These are phyloP conservation scores for Cyphomyrus discorhynchus DNA, from an alignment of 2,113 vertebrate species.

Conservation along the genomic window DNA sequence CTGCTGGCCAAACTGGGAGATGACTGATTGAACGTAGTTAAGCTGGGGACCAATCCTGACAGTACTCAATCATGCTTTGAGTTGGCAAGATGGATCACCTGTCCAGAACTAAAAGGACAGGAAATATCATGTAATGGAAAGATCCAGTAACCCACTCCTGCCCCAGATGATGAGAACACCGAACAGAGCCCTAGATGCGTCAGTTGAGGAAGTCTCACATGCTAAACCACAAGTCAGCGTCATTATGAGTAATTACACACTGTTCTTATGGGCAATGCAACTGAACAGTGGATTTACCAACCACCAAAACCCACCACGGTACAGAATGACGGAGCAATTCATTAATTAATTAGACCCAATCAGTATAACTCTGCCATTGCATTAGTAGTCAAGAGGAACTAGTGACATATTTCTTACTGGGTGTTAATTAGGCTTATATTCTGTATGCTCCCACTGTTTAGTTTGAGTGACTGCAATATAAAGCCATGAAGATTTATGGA, in stretches of 20 bases:
- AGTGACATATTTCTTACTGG: not conserved
- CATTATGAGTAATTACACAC: slow-evolving; percentile 18
- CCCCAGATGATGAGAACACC: not conserved
- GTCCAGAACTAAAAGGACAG: not conserved
- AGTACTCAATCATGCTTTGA: not conserved
- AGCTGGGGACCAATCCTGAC: not conserved
- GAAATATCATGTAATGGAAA: not conserved
- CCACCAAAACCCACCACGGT: slow-evolving; percentile 53
- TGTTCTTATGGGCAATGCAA: slow-evolving; percentile 13
- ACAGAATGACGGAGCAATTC: slow-evolving; percentile 27
- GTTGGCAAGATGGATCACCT: not conserved
- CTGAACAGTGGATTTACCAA: not conserved
- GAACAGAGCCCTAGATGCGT: not conserved
- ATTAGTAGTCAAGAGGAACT: not conserved
- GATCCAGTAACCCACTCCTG: not conserved
- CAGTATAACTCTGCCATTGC: not conserved
- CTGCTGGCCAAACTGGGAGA: not conserved
- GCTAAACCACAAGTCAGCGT: not conserved
- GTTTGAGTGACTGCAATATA: not conserved
- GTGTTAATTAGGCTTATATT: slow-evolving; percentile 13
- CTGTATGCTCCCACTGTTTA: not conserved
- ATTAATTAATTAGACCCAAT: slow-evolving; percentile 5
- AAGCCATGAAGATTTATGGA: not conserved
- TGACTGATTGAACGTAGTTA: not conserved
- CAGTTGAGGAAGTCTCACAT: not conserved